Evolutionary conservation across 2,888 invertebrate species (phyloP).

Genomic region (Spilosoma lubricipeda): DNA sequence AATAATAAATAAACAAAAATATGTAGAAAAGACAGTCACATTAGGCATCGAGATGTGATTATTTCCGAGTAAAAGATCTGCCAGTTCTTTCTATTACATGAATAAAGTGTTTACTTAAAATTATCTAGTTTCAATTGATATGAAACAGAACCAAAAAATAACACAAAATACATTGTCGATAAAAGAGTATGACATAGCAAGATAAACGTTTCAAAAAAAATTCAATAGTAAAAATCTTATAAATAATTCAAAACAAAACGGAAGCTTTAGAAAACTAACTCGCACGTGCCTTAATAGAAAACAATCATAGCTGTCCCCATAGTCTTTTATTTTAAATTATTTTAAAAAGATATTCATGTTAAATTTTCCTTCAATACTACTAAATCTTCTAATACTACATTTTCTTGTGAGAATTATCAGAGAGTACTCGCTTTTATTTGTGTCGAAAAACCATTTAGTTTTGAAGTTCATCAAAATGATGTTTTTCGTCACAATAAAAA

Average conservation of each 20-base stretch:
- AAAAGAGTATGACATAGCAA: no score
- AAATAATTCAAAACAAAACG: background rate
- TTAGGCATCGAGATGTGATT: background rate
- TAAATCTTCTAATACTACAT: background rate
- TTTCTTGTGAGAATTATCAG: background rate
- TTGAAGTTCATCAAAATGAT: background rate
- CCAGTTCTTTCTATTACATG: no score
- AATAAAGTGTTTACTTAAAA: no score
- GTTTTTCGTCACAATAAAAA: background rate
- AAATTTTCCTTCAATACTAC: background rate
- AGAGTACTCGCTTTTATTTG: background rate
- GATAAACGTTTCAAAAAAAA: no score
- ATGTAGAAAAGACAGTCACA: no score
- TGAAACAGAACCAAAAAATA: no score
- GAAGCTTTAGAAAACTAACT: background rate
- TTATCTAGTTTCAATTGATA: no score
- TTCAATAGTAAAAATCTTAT: background rate
- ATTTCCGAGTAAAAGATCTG: no score
- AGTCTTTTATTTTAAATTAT: background rate
- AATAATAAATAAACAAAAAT: no score
- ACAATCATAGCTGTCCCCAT: background rate
- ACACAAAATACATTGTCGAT: no score
- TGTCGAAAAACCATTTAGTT: background rate
- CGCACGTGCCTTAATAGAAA: background rate
- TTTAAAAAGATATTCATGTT: no score